Evolutionary conservation across 2,113 vertebrate genomes (phyloP), one percentile per base, ranked within the genome.

Genomic region (Saimiri boliviensis): DNA sequence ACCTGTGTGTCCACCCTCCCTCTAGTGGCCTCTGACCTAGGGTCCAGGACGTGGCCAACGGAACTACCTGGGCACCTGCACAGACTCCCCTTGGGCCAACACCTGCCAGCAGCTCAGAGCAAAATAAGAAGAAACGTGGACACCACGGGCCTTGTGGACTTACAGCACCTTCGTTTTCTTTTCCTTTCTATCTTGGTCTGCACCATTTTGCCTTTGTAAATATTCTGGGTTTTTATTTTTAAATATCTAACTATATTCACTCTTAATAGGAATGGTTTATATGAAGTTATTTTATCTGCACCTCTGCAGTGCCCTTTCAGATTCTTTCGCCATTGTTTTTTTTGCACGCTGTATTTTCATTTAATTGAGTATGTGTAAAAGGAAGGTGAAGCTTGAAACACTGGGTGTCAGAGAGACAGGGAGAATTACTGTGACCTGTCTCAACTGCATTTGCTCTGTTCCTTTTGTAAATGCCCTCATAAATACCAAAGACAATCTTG

Each of bases 401-500:
- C 54, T 0, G 11, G 32, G 2, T 68, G 92, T 94, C 96, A 88
- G 90, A 49, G 47, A 81, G 95, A 77, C 81, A 1, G 40, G 93
- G 89, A 94, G 93, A 97, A 81, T 95, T 79, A 92, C n/a, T 42
- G 82, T 49, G 93, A 79, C 91, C 86, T 47, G 74, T 89, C 66
- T 86, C 56, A 66, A n/a, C 66, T 23, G 63, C 77, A 25, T 58
- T 87, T 70, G 74, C 94, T 95, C 86, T 37, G 84, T 20, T 90
- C 91, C 89, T 63, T 97, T 92, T 35, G 86, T 87, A 96, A 97
- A 95, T 87, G 88, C 56, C 85, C 92, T 97, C 89, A 70, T 97
- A 98, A 98, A 98, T 98, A 96, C 97, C 96, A 95, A 91, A 96
- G 96, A 80, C 91, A 91, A 58, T 81, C 97, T 98, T 54, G 79